Base-by-base conservation (phyloP, 2,113 vertebrate species). In the Percina caprodes region DNA sequence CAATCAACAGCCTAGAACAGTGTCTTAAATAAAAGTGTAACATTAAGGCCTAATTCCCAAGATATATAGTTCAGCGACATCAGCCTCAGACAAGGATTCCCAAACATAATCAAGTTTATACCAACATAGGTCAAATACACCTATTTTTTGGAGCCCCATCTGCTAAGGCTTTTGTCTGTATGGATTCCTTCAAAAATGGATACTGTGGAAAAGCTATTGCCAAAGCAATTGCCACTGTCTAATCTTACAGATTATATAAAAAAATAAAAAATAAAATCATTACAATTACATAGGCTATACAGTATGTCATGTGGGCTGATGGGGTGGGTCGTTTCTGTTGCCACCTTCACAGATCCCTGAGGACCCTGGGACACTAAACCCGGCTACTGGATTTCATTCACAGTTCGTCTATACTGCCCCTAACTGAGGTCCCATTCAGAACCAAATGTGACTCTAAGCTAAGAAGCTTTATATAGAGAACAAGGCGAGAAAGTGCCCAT, bases 31-130 rank as follows among this genome's bases (percentile, higher is more conserved):
- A 77, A 76, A 85, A 63, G 60, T 30, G 63, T 80, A 79, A 78
- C 75, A 82, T 51, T 56, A 69, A 81, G 69, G 62, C 49, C 77
- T 76, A 81, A 88, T 81, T 90, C 77, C 69, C 24, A 61, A 79
- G 5, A 80, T 71, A 72, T 74, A 54, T 63, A 78, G 69, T 74
- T 89, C 70, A 82, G 79, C 61, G 75, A 51, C 62, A 82, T 33
- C 54, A 39, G 54, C 67, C 60, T 51, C 30, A 45, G 72, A 78
- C 33, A 65, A 63, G 70, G 51, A 79, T 71, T 63, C 66, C 74
- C 56, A 62, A 23, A 63, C 6, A 49, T 39, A 82, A 77, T 76
- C 45, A 65, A 77, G 77, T 83, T 69, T 81, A 84, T 21, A 73
- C 33, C 73, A 81, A 23, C 58, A 71, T 39, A 56, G 52, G 58